Base-by-base conservation (phyloP, 2,888 invertebrate species). In the Malthinus flaveolus region DNA sequence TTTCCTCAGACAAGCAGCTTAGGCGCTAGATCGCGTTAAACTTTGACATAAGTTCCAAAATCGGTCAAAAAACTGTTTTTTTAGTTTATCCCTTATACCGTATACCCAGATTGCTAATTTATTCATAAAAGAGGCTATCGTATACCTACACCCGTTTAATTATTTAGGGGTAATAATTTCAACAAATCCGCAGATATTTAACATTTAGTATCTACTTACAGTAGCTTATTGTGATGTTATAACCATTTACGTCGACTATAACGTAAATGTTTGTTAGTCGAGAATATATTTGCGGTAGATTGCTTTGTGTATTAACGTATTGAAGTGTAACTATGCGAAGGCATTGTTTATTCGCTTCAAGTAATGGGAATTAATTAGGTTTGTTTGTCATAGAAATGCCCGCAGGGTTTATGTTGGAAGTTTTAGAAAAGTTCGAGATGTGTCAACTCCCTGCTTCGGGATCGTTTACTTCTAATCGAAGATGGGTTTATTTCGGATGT, bases 121-220 rank as follows among this genome's bases (percentile, higher is more conserved):
- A 23, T 23, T 23, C 5, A 23, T 23, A 49, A 52, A 51, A 56
- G 44, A 52, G 45, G 36, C n/a, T 52, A 48, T 57, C 48, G 49
- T 49, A 52, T 57, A 51, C 50, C 52, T 57, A 51, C 50, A 37
- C 37, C 12, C 33, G 56, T 47, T 31, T 57, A 39, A 37, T 46
- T 51, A 35, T 51, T 42, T 49, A 46, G 39, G 56, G 56, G 49
- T 50, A 32, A 44, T 50, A 32, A 33, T 32, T 44, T 10, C 49
- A 56, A 49, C 49, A 35, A 35, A 34, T 32, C 45, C 51, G 51
- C 34, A 42, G 13, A 42, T 42, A 42, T 23, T 42, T 15, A 9
- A 39, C 39, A 12, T 42, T 42, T 42, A 23, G 3, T 42, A 42
- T 5, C 5, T 23, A 42, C 15, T 13, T 12, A 15, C 39, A 9